Evolutionary conservation across 2,113 vertebrate species (phyloP).

Genomic region (Ginglymostoma cirratum): DNA sequence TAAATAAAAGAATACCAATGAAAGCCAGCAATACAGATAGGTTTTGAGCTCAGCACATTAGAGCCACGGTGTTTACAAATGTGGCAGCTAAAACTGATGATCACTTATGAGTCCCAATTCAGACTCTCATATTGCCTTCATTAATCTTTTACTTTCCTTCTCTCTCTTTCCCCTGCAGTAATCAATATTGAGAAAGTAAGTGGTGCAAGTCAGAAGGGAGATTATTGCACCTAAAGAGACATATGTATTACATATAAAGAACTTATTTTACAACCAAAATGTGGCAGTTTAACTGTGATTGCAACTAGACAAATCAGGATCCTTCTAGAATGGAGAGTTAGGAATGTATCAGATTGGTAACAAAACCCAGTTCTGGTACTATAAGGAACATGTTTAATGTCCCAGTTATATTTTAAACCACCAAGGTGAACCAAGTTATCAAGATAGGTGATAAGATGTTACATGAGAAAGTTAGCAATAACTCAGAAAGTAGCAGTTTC

Average conservation of each 20-base stretch:
- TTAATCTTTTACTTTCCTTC: background rate
- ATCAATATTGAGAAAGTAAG: background rate
- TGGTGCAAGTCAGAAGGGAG: too few relatives aligned
- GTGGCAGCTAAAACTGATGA: background rate
- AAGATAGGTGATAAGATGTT: background rate
- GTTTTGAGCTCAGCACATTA: background rate
- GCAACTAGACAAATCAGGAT: background rate
- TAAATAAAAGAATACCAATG: slow-evolving; percentile 33
- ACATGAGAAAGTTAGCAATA: background rate
- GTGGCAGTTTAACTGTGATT: background rate
- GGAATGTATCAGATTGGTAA: background rate
- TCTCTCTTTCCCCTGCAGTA: background rate
- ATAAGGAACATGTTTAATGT: background rate
- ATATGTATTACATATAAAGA: too few relatives aligned
- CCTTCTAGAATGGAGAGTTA: background rate
- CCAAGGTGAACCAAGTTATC: background rate
- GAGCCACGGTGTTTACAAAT: background rate
- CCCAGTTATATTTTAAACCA: background rate
- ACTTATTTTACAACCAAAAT: background rate
- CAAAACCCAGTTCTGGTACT: too few relatives aligned
- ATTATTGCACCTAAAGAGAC: background rate
- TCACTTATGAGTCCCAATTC: background rate
- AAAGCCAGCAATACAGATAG: background rate
- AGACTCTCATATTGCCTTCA: background rate
- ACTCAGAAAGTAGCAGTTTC: background rate